phyloP scores from a whole-genome alignment of 2,113 vertebrate species.

The Protomyctophum bolini region DNA sequence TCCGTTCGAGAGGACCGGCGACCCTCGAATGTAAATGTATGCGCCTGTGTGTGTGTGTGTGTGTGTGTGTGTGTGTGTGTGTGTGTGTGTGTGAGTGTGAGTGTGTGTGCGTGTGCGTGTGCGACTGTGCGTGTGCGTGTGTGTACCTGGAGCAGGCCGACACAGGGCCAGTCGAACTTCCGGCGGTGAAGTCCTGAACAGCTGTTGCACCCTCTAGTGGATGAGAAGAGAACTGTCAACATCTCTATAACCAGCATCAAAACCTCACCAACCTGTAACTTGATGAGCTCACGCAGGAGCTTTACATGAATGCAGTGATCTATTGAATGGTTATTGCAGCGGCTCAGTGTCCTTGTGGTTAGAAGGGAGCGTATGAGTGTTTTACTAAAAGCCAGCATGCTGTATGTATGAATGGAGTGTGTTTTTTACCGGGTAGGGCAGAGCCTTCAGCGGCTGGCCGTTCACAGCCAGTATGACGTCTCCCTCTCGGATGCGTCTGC shows the following conservation, averaged over 20 bases:
- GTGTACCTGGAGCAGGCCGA: slow-evolving; percentile 77
- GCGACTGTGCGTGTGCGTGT: slow-evolving; percentile 4
- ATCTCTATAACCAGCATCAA: not conserved
- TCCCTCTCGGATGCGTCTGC: slow-evolving; percentile 81
- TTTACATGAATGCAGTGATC: too few relatives aligned
- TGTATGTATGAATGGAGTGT: too few relatives aligned
- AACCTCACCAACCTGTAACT: too few relatives aligned
- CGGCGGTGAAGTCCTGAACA: slow-evolving; percentile 79
- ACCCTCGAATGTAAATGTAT: slow-evolving; percentile 1
- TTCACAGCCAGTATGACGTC: slow-evolving; percentile 89
- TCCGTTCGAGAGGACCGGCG: too few relatives aligned
- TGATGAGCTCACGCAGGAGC: too few relatives aligned
- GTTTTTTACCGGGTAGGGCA: slow-evolving; percentile 81
- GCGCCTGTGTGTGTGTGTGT: not conserved
- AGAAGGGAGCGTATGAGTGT: too few relatives aligned
- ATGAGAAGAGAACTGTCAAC: slow-evolving; percentile 13
- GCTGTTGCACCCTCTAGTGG: slow-evolving; percentile 83
- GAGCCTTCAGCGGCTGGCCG: slow-evolving; percentile 79
- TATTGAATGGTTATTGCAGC: too few relatives aligned
- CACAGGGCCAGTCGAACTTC: slow-evolving; percentile 84
- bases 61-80: slow-evolving; percentile 6
- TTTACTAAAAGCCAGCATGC: too few relatives aligned
- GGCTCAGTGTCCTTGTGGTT: too few relatives aligned
- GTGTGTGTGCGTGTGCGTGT: not conserved
- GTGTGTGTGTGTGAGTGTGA: slow-evolving; percentile 5